These are phyloP conservation scores for Geopemphigus sp. DNA, from an alignment of 1,140 invertebrate species.

Conservation along the genomic window DNA sequence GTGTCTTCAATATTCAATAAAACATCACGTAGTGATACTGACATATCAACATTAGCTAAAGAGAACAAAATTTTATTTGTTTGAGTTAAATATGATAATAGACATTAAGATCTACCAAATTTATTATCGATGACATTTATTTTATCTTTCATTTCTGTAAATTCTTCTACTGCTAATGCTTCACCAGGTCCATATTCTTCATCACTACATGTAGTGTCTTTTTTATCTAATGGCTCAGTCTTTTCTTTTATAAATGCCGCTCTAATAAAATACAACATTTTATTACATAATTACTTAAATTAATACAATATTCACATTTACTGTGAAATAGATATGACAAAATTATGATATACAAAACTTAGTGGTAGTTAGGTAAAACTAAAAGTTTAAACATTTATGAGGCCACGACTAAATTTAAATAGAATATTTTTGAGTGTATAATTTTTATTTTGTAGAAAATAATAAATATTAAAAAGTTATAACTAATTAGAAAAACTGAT, in stretches of 20 bases:
- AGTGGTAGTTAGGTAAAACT: too few species aligned
- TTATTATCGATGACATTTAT: constrained; percentile 48
- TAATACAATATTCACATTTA: too few species aligned
- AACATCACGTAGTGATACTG: constrained; percentile 54
- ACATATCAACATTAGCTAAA: constrained; percentile 48
- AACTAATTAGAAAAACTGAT: too few species aligned
- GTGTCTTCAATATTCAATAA: constrained; percentile 68
- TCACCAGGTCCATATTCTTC: constrained; percentile 47
- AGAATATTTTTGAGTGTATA: too few species aligned
- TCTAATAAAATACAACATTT: constrained; percentile 10
- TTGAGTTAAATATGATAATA: background rate
- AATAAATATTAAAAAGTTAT: too few species aligned
- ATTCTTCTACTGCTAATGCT: constrained; percentile 49
- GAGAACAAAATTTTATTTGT: constrained; percentile 5
- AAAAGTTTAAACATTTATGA: too few species aligned
- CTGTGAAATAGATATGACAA: too few species aligned
- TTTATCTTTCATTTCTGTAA: constrained; percentile 47
- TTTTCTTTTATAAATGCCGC: constrained; percentile 37
- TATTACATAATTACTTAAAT: too few species aligned
- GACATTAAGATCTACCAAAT: background rate
- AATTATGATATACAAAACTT: too few species aligned
- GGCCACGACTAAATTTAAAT: too few species aligned
- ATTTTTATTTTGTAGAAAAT: too few species aligned
- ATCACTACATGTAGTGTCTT: constrained; percentile 38
- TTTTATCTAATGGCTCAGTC: constrained; percentile 34